Base-by-base conservation (phyloP, 2,888 invertebrate species). In the Carpatolechia fugitivella region DNA sequence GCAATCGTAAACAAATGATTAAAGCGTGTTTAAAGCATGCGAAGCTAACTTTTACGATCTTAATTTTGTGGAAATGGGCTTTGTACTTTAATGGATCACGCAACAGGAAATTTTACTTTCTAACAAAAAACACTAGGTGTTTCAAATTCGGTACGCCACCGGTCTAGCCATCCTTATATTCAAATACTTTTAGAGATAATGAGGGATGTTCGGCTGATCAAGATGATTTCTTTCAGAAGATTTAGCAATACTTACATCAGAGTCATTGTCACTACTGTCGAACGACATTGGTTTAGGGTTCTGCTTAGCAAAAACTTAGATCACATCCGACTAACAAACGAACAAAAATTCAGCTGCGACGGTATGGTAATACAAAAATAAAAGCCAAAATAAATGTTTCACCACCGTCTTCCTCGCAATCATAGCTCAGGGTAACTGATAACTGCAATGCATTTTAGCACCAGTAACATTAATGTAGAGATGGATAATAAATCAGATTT, bases 1-100 rank as follows among this genome's bases (percentile, higher is more conserved):
- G 78, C 76, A 80, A 84, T 86, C 85, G 80, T 85, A 85, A 85
- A 86, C 80, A 80, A 84, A 83, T 73, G 76, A 83, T 82, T 84
- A 82, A 75, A 74, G 87, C 88, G 86, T 87, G 87, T 65, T 62
- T 62, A 46, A 69, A 72, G 69, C 72, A 71, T 29, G 44, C 44
- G 44, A 24, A 68, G 61, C 62, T 49, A 14, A 13, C 5, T 53
- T 51, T 56, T 56, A 40, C 13, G 30, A 10, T 38, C 52, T 55
- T 55, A 46, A 55, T 31, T n/a, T 61, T 61, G 33, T 49, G 35
- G 51, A 14, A 63, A 60, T 62, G 63, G 44, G 59, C 11, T 48
- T 35, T 35, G 10, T 46, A 59, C 33, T 49, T 49, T 49, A 18
- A 10, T 49, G 33, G 10, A n/a, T 24, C 49, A 49, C 33, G 49